A percentile compares a stretch with the other conserved stretches of the same genome.
Conservation (phyloP, 2,797 vertebrate genomes). For the Spondyliosoma cantharus region DNA sequence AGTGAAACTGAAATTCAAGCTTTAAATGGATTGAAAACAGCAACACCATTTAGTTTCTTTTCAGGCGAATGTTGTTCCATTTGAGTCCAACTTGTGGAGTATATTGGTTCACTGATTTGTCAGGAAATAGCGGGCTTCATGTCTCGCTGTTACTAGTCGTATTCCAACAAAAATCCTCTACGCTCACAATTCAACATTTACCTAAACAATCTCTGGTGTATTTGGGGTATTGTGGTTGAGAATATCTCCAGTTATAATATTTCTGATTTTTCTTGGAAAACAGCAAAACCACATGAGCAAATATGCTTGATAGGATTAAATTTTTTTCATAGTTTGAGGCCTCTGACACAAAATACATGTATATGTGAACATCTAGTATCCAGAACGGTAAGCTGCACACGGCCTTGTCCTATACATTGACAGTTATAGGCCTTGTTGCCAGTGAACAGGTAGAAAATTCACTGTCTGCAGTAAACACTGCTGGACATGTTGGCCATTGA, state of each 20-base stretch:
- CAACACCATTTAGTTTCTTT: conserved; percentile 46
- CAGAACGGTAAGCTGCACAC: neutral
- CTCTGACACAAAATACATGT: neutral
- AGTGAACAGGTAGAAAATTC: neutral
- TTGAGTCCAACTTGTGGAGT: neutral
- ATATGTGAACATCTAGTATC: neutral
- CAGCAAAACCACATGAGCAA: conserved; percentile 20
- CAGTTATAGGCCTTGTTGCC: neutral
- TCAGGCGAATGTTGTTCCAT: conserved; percentile 38
- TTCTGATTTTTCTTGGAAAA: conserved; percentile 14
- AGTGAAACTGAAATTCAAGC: conserved; percentile 2
- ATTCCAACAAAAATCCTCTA: conserved; percentile 1
- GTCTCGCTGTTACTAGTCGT: neutral
- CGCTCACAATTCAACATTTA: neutral
- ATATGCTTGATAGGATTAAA: neutral
- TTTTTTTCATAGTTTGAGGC: neutral
- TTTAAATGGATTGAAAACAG: conserved; percentile 12
- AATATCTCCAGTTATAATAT: conserved; percentile 12
- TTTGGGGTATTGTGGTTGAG: conserved; percentile 9
- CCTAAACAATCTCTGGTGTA: neutral
- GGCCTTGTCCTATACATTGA: neutral
- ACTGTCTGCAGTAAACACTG: conserved; percentile 4
- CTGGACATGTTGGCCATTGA: conserved; percentile 12
- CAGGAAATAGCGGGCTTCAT: neutral
- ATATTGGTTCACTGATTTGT: neutral